Evolutionary conservation across 2,888 invertebrate species (phyloP).

Genomic region (Sesamia inferens): DNA sequence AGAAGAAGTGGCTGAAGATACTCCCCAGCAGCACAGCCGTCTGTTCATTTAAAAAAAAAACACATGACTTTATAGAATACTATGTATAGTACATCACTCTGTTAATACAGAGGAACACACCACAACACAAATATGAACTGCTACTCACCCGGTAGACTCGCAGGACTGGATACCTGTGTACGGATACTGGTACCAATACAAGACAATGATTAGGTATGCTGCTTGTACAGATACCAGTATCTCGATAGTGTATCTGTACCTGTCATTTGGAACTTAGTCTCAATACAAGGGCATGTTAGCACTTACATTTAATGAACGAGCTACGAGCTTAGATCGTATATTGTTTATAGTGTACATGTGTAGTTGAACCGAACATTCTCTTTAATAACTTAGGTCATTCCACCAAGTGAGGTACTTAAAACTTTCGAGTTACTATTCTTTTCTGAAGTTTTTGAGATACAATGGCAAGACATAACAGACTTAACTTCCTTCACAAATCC

Average conservation of each 20-base stretch:
- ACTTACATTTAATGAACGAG: not conserved
- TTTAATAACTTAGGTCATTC: not conserved
- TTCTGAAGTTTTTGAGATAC: not conserved
- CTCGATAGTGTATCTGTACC: constrained; percentile 3
- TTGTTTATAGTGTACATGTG: not conserved
- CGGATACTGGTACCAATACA: not conserved
- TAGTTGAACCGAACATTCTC: not conserved
- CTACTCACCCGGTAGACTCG: not conserved
- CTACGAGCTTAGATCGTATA: not conserved
- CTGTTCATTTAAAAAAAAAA: too few species aligned
- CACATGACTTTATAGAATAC: too few species aligned
- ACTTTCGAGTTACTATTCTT: not conserved
- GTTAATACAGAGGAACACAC: not conserved
- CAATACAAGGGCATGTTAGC: not conserved
- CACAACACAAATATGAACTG: not conserved
- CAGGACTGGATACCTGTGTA: not conserved
- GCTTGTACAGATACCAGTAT: not conserved
- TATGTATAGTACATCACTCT: too few species aligned
- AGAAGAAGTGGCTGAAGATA: too few species aligned
- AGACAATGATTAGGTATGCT: not conserved
- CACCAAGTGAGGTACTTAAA: not conserved
- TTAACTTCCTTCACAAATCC: not conserved
- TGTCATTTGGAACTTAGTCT: not conserved
- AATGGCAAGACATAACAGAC: not conserved
- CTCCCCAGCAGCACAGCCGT: too few species aligned